Percentiles rank a stretch among this genome's conserved stretches.
phyloP scores from a whole-genome alignment of 1,140 invertebrate species.

The Euwallacea fornicatus region DNA sequence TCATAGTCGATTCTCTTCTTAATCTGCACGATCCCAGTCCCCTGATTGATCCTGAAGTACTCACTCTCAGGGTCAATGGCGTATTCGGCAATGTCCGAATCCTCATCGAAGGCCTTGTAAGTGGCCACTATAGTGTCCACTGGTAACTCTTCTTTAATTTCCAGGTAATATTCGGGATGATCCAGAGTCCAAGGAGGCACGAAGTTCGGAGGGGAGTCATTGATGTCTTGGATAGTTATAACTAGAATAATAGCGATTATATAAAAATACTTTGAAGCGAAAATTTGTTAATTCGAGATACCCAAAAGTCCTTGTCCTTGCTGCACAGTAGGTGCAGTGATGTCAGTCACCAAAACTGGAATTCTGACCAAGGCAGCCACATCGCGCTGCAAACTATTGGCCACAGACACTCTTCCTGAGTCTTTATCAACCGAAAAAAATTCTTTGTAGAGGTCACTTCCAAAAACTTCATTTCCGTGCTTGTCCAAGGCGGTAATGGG shows the following conservation, averaged over 20 bases:
- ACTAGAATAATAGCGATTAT: slow-evolving; percentile 53
- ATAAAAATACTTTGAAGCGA: slow-evolving; percentile 8
- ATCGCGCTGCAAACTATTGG: slow-evolving; percentile 66
- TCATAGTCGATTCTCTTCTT: slow-evolving; percentile 84
- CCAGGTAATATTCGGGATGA: slow-evolving; percentile 67
- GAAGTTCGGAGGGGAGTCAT: slow-evolving; percentile 66
- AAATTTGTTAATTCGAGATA: slow-evolving; percentile 14
- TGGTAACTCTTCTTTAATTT: slow-evolving; percentile 82
- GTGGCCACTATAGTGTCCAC: slow-evolving; percentile 77
- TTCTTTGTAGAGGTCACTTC: slow-evolving; percentile 61
- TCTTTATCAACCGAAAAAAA: slow-evolving; percentile 72
- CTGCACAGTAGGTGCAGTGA: slow-evolving; percentile 74
- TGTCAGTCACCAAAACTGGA: slow-evolving; percentile 79
- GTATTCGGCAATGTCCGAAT: slow-evolving; percentile 80
- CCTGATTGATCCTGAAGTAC: slow-evolving; percentile 77
- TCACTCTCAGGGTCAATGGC: slow-evolving; percentile 69
- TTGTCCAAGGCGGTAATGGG: slow-evolving; percentile 76
- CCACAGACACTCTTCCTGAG: slow-evolving; percentile 74
- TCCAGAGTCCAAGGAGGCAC: slow-evolving; percentile 71
- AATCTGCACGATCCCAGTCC: slow-evolving; percentile 78
- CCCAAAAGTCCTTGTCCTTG: slow-evolving; percentile 67
- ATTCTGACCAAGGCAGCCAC: slow-evolving; percentile 72
- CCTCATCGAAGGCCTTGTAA: slow-evolving; percentile 78
- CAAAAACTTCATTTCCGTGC: slow-evolving; percentile 74
- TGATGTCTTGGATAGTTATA: slow-evolving; percentile 84